phyloP scores from a whole-genome alignment of 1,140 invertebrate genomes.

The Dendroctonus valens region DNA sequence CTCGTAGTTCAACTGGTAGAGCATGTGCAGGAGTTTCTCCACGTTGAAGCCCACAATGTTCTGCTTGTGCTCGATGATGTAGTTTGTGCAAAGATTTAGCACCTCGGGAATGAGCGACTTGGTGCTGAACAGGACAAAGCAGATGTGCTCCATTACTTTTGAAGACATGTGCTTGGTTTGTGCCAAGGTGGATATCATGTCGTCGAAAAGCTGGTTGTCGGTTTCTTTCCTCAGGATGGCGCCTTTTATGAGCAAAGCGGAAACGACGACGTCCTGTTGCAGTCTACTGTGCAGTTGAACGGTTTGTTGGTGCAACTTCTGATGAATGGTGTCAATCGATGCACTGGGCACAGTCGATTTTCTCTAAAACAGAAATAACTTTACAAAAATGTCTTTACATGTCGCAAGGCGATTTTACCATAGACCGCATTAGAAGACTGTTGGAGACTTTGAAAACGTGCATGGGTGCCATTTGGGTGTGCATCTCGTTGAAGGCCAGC shows the following conservation, averaged over 20 bases:
- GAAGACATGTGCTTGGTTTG: slow-evolving; percentile 45
- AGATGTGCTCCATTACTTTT: slow-evolving; percentile 49
- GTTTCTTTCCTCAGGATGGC: slow-evolving; percentile 23
- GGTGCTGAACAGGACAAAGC: slow-evolving; percentile 47
- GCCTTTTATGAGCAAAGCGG: slow-evolving; percentile 24
- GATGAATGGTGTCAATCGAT: not conserved
- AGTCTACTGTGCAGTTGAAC: slow-evolving; percentile 13
- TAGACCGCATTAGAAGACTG: slow-evolving; percentile 32
- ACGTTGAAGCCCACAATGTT: slow-evolving; percentile 52
- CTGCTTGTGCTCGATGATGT: slow-evolving; percentile 48
- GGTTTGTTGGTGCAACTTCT: slow-evolving; percentile 9
- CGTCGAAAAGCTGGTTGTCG: slow-evolving; percentile 18
- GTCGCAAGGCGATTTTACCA: not conserved
- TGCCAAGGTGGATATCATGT: slow-evolving; percentile 23
- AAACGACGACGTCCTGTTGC: not conserved
- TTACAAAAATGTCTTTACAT: not conserved
- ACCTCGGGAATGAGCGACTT: slow-evolving; percentile 50
- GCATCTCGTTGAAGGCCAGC: slow-evolving; percentile 46
- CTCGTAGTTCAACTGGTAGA: slow-evolving; percentile 53
- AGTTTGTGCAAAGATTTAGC: slow-evolving; percentile 51
- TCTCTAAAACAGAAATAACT: not conserved
- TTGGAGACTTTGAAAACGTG: slow-evolving; percentile 49
- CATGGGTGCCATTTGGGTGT: slow-evolving; percentile 44
- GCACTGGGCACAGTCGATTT: not conserved
- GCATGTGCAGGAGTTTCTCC: slow-evolving; percentile 53